Evolutionary conservation across 2,113 vertebrate species (phyloP).

Genomic region (Lepidiolamprologus cunningtoni): DNA sequence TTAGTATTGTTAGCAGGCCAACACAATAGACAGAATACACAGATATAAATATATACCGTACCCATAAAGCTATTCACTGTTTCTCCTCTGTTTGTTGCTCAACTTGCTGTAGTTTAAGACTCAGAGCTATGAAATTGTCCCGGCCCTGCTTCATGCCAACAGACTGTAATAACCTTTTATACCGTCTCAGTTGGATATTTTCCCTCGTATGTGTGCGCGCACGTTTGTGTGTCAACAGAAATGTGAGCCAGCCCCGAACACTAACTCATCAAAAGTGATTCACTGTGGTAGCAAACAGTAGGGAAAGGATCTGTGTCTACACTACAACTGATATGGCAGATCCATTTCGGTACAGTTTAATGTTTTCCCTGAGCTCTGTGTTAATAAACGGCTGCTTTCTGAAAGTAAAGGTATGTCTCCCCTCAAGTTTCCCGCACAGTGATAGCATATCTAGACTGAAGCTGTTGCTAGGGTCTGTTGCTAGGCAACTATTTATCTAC

Average conservation of each 20-base stretch:
- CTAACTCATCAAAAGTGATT: constrained; percentile 52
- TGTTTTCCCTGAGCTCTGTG: constrained; percentile 34
- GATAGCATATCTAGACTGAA: constrained; percentile 41
- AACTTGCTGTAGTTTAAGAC: background rate
- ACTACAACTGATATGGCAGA: constrained; percentile 53
- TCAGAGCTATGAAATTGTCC: background rate
- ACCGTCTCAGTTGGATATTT: background rate
- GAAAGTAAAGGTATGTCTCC: constrained; percentile 34
- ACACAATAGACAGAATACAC: background rate
- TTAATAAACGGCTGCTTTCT: constrained; percentile 60
- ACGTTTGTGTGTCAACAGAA: constrained; percentile 43
- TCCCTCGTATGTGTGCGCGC: background rate
- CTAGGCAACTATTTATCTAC: constrained; percentile 46
- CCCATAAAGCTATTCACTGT: background rate
- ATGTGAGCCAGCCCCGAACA: constrained; percentile 41
- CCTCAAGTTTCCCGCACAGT: constrained; percentile 10
- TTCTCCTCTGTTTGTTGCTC: background rate
- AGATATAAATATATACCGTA: background rate
- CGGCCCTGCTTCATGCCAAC: background rate
- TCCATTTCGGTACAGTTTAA: constrained; percentile 60
- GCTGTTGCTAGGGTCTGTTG: constrained; percentile 50
- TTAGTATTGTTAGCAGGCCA: background rate
- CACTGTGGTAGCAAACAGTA: constrained; percentile 45
- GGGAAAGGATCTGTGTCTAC: constrained; percentile 53
- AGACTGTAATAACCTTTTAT: background rate